Evolutionary conservation across 2,888 invertebrate species (phyloP), one percentile per base, ranked within the genome.

Genomic region (Phyllotreta striolata): DNA sequence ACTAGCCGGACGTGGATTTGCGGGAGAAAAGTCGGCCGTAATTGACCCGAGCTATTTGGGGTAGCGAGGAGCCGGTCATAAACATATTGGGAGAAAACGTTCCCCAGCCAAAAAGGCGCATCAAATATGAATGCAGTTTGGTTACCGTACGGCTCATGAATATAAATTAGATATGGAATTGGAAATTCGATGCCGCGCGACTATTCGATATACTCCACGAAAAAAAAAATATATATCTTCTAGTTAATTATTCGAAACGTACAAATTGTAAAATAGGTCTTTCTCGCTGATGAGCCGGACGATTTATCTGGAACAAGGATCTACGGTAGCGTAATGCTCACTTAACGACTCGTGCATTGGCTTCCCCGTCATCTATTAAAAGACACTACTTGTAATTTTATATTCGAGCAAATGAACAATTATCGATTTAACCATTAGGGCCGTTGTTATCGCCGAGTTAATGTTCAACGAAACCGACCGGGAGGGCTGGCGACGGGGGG

Each of bases 361-460:
- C 64, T 24, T 60, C 64, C 62, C 61, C 55, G 56, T 63, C 63
- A 68, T 68, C 71, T 68, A 74, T 77, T 76, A 77, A 77, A 77
- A 76, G 72, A 69, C 74, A 57, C 57, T 54, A 76, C 73, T 75
- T 75, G 78, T 79, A 79, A 79, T 79, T 79, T 78, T 74, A 74
- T 78, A 76, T 78, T 60, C 78, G 76, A 71, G 73, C 74, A 78
- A 79, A 79, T 79, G 79, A 78, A 78, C 78, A 78, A 80, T 79
- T 80, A 82, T 82, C 79, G 81, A 82, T 82, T 82, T 80, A 79
- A 76, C 76, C 80, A 82, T 82, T 82, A 82, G 79, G 72, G 47
- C 64, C 68, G 72, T 79, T 80, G 80, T 81, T 79, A 78, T 70
- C 62, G 57, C 55, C n/a, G 51, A 51, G 52, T 44, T 60, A 44